phyloP scores from a whole-genome alignment of 2,888 invertebrate species.

The Spodoptera exigua region DNA sequence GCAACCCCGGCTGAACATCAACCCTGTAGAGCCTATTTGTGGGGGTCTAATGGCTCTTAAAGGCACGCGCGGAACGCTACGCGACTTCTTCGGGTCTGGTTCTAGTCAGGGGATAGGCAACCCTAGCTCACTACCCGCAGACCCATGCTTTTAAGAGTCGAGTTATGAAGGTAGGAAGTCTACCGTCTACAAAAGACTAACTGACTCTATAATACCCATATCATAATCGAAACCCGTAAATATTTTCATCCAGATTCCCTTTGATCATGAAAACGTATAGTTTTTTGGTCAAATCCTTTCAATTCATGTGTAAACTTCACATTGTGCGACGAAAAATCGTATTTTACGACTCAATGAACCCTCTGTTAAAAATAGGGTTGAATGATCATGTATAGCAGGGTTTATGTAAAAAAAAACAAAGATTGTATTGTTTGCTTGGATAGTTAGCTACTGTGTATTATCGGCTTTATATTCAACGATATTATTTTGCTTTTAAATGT shows the following conservation, averaged over 20 bases:
- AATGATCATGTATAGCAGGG: constrained; percentile 21
- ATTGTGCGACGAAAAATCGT: constrained; percentile 54
- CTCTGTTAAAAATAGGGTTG: constrained; percentile 34
- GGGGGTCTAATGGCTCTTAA: too few species aligned
- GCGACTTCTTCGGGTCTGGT: too few species aligned
- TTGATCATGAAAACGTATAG: constrained; percentile 32
- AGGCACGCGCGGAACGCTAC: too few species aligned
- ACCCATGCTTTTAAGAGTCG: too few species aligned
- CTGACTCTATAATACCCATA: background rate
- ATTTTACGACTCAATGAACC: constrained; percentile 32
- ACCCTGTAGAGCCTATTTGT: too few species aligned
- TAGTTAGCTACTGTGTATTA: constrained; percentile 35
- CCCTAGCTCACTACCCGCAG: too few species aligned
- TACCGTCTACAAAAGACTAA: background rate
- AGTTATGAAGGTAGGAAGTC: too few species aligned
- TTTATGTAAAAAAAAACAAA: constrained; percentile 41
- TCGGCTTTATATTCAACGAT: constrained; percentile 15
- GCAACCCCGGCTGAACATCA: too few species aligned
- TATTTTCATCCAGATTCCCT: constrained; percentile 28
- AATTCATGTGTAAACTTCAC: constrained; percentile 62
- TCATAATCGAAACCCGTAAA: constrained; percentile 13
- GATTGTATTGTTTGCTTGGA: background rate
- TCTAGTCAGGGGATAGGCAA: too few species aligned
- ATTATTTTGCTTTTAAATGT: constrained; percentile 6
- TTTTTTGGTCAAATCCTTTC: constrained; percentile 20